These are phyloP conservation scores for Silvanus unidentatus DNA, from an alignment of 2,888 invertebrate species.

Conservation along the genomic window DNA sequence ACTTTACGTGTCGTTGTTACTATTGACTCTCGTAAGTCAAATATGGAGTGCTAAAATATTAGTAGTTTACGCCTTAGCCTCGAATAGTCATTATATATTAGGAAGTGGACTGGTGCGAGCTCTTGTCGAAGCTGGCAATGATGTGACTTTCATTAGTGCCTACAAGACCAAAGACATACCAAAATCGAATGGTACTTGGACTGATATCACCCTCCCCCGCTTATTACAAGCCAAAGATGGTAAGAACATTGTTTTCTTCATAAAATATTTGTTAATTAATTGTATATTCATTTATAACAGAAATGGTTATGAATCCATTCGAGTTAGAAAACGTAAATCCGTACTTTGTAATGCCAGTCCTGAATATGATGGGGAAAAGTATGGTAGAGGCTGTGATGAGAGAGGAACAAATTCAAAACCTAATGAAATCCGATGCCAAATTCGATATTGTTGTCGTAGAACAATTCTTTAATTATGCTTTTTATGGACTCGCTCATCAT, in stretches of 20 bases:
- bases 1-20: no score
- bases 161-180: neutral
- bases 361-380: neutral
- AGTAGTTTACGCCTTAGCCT: slow-evolving; percentile 1
- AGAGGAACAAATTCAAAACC: slow-evolving; percentile 19
- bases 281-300: no score
- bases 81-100: slow-evolving; percentile 9
- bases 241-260: slow-evolving; percentile 2
- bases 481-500: slow-evolving; percentile 37
- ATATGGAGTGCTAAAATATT: slow-evolving; percentile 8
- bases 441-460: slow-evolving; percentile 42
- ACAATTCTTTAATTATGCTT: slow-evolving; percentile 44
- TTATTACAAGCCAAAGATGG: slow-evolving; percentile 4
- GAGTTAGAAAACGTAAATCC: neutral
- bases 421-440: slow-evolving; percentile 35
- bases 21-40: no score
- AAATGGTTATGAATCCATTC: no score
- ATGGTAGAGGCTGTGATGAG: neutral
- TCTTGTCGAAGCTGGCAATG: slow-evolving; percentile 9
- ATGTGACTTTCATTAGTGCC: slow-evolving; percentile 9
- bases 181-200: slow-evolving; percentile 9
- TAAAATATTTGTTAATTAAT: no score
- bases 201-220: slow-evolving; percentile 4
- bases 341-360: neutral
- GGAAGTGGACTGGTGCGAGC: slow-evolving; percentile 2